phyloP scores from a whole-genome alignment of 2,113 vertebrate genomes.

The Zosterops japonicus region DNA sequence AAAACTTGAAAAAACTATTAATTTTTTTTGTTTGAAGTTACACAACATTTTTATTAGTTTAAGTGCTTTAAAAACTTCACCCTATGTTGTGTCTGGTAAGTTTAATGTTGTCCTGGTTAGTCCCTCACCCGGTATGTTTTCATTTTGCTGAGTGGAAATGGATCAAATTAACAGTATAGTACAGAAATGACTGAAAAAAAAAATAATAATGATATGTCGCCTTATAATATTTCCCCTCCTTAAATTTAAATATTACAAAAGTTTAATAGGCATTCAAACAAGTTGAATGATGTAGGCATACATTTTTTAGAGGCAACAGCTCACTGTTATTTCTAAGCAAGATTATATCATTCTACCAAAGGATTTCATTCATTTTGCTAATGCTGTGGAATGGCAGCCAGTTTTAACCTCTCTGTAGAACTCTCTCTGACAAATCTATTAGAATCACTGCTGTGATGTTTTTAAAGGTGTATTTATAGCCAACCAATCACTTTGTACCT shows the following conservation, averaged over 20 bases:
- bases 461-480: not conserved
- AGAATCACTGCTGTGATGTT: not conserved
- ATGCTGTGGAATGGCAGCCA: not conserved
- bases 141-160: not conserved
- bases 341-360: not conserved
- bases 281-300: not conserved
- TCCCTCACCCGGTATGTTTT: not conserved
- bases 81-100: not conserved
- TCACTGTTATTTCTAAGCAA: not conserved
- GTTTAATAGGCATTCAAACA: not conserved
- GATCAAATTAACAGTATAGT: not conserved
- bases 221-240: not conserved
- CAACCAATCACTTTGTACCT: not conserved
- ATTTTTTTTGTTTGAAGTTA: not conserved
- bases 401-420: not conserved
- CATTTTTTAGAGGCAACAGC: not conserved
- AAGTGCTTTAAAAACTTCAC: not conserved
- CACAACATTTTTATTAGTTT: not conserved
- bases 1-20: not conserved
- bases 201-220: fast-evolving
- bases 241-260: not conserved
- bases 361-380: not conserved
- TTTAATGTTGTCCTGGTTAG: not conserved
- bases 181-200: not conserved
- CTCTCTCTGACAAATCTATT: not conserved